A percentile compares a stretch with the other conserved stretches of the same genome.
These are phyloP conservation scores for Coluber constrictor DNA, from an alignment of 2,797 vertebrate genomes.

Conservation along the genomic window DNA sequence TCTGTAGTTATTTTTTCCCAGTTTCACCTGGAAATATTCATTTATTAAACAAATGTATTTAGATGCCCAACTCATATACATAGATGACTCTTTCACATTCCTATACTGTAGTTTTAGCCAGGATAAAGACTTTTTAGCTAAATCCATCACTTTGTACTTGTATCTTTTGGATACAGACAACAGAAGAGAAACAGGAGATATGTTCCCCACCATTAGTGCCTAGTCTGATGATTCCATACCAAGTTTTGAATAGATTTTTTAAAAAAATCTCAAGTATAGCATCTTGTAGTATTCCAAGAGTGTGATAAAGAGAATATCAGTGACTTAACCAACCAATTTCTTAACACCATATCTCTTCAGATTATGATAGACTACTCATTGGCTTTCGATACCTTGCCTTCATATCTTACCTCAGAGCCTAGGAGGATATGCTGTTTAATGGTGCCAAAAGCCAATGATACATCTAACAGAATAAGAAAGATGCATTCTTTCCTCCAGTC, in stretches of 20 bases:
- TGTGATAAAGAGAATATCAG: background rate
- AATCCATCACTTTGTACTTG: background rate
- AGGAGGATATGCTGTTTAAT: background rate
- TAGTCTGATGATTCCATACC: background rate
- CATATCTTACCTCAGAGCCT: background rate
- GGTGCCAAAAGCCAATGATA: background rate
- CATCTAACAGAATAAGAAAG: background rate
- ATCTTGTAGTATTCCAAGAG: background rate
- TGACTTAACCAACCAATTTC: background rate
- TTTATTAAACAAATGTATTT: background rate
- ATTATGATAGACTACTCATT: background rate
- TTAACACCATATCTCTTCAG: background rate
- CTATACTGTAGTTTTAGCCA: background rate
- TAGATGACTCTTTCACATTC: background rate
- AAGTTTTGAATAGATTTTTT: background rate
- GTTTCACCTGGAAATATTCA: background rate
- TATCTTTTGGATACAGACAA: background rate
- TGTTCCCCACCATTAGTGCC: background rate
- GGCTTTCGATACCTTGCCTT: background rate
- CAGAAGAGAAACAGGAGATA: background rate
- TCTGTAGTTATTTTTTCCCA: background rate
- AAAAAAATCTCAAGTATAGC: background rate
- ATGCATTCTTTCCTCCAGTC: background rate
- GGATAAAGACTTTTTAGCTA: background rate
- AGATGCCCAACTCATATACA: background rate